Evolutionary conservation across 2,888 invertebrate genomes (phyloP).

Genomic region (Antheraea assamensis): DNA sequence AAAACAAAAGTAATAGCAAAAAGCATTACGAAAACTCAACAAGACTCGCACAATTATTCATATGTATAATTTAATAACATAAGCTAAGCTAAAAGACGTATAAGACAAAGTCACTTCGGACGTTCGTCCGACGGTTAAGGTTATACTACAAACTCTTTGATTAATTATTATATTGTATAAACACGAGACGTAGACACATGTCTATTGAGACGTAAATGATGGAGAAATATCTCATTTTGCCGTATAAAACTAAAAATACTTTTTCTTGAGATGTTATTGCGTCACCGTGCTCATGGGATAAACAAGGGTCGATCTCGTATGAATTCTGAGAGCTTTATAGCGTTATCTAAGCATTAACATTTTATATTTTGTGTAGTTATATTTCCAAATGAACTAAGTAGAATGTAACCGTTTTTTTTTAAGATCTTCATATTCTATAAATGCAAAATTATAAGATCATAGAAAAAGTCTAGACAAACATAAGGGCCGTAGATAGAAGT

Average conservation of each 20-base stretch:
- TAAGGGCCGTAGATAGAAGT: too few relatives aligned
- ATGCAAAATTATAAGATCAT: too few relatives aligned
- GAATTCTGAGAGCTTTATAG: neutral
- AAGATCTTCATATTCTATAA: too few relatives aligned
- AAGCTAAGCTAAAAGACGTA: neutral
- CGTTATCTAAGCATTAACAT: too few relatives aligned
- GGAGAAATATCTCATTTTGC: neutral
- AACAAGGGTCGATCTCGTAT: neutral
- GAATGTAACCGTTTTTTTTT: too few relatives aligned
- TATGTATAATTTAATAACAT: neutral
- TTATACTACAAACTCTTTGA: neutral
- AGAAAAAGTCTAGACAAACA: too few relatives aligned
- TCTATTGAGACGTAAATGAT: neutral
- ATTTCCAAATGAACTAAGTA: too few relatives aligned
- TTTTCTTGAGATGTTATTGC: neutral
- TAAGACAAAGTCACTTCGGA: conserved; percentile 12
- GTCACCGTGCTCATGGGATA: neutral
- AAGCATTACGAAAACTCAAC: too few relatives aligned
- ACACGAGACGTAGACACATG: neutral
- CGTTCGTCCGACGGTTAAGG: neutral
- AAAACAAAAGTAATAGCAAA: too few relatives aligned
- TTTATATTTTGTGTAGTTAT: too few relatives aligned
- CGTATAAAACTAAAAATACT: neutral
- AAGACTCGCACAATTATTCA: neutral
- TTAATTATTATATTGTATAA: neutral